These are phyloP conservation scores for Parnassius smintheus DNA, from an alignment of 2,888 invertebrate species.

Conservation along the genomic window DNA sequence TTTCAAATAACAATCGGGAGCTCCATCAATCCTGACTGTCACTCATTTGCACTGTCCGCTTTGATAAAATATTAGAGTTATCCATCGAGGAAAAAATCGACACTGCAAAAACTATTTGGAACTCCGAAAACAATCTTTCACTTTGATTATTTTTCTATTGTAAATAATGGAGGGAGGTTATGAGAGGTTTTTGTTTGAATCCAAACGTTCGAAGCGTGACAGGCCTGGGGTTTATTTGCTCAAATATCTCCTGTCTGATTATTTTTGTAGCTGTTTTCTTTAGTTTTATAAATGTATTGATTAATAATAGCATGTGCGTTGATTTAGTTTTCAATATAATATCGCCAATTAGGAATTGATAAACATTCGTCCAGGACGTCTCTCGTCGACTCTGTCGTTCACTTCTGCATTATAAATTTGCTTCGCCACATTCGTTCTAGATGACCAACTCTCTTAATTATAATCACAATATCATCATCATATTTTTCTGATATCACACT, in stretches of 20 bases:
- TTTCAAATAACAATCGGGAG: conserved; percentile 76
- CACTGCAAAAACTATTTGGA: conserved; percentile 68
- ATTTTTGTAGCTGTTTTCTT: background rate
- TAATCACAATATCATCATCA: too few relatives aligned
- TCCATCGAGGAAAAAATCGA: conserved; percentile 65
- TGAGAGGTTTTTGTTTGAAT: conserved; percentile 56
- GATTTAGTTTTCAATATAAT: too few relatives aligned
- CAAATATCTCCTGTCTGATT: conserved; percentile 21
- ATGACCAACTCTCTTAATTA: too few relatives aligned
- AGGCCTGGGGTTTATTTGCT: conserved; percentile 43
- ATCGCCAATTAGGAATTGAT: too few relatives aligned
- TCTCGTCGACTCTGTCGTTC: too few relatives aligned
- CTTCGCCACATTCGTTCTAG: too few relatives aligned
- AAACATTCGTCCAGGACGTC: too few relatives aligned
- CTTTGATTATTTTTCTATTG: conserved; percentile 76
- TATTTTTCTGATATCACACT: too few relatives aligned
- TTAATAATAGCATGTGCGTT: too few relatives aligned
- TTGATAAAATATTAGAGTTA: conserved; percentile 73
- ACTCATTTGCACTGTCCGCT: conserved; percentile 71
- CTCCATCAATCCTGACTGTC: conserved; percentile 73
- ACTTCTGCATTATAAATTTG: too few relatives aligned
- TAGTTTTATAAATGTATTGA: background rate
- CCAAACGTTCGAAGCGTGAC: conserved; percentile 48
- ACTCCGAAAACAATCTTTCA: conserved; percentile 70
- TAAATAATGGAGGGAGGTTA: conserved; percentile 66